Evolutionary conservation across 37 sponge, comb jelly and placozoan species (phyloP), one percentile per base, ranked within the genome.

Genomic region (Hormiphora californensis): DNA sequence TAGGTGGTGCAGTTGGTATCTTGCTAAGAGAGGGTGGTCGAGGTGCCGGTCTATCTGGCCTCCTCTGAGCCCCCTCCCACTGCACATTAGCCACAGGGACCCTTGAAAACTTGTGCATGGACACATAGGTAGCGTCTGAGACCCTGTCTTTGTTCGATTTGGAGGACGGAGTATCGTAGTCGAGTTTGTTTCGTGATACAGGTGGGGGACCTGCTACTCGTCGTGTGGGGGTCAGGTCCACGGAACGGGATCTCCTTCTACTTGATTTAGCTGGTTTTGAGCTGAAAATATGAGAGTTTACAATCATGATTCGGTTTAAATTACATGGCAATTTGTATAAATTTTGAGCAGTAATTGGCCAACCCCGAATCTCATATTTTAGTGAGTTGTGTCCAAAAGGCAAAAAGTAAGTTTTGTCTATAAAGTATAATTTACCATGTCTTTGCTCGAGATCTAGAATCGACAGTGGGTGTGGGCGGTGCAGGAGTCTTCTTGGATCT

Each of bases 51-150:
- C 67, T 27, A 19, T 4, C 8, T 9, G 67, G 67, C 30, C 35
- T 65, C n/a, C n/a, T n/a, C n/a, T n/a, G n/a, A n/a, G n/a, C n/a
- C n/a, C n/a, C n/a, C n/a, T n/a, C n/a, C n/a, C n/a, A n/a, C n/a
- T n/a, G n/a, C 27, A 59, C 62, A 7, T 22, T 22, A 57, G 4
- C 23, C 61, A 57, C 61, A 57, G 61, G n/a, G 7, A 57, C 61
- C 27, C 61, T 57, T 23, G 30, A 28, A 30, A 21, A 57, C 67
- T 65, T 65, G 37, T 65, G 67, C 67, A 65, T 65, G 67, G 67
- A 65, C 17, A 65, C 67, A 38, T 65, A 65, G 8, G 67, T 65
- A 32, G 67, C 67, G 37, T 65, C 67, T 7, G 67, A 65, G 5
- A 65, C 67, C 37, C 67, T 12, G 36, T 65, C 67, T 65, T 17